Base-by-base conservation (phyloP, 2,888 invertebrate genomes). In the Cephalotes varians region DNA sequence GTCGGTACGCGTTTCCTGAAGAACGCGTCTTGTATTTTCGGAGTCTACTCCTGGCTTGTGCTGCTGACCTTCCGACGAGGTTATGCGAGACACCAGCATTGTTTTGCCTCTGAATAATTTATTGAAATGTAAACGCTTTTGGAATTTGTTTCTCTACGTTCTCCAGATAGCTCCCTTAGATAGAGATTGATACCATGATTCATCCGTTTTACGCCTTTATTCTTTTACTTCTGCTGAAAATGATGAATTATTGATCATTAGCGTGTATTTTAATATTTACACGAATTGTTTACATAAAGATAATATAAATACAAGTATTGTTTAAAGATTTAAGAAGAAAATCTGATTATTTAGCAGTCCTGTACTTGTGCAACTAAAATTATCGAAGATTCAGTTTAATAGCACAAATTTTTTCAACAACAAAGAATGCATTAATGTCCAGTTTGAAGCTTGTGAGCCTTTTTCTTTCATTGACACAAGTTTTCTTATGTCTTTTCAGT, bases 401-500 rank as follows among this genome's bases (percentile, higher is more conserved):
- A 44, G 40, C 0, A 44, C 10, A 40, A 1, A 6, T 1, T 73
- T 0, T 54, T 54, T 47, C 44, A 5, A 6, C 34, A 18, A 69
- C 2, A 69, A 10, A 31, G 15, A 60, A 21, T 21, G 1, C 7
- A 34, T 40, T 12, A 18, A 60, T 6, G 15, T 15, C 1, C 10
- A 25, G 3, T 65, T 44, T 21, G 18, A 34, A 9, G 1, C 12
- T 6, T n/a, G 6, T 51, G 1, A 56, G n/a, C n/a, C n/a, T 69
- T n/a, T 21, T 31, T 62, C 18, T 21, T 1, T 44, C 3, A 37
- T n/a, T 51, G 31, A 40, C 9, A 2, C 1, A 15, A n/a, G n/a
- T 37, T 67, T 86, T 82, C 54, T 58, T 5, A 58, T 85, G 54
- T 77, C n/a, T 87, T 96, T 96, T 83, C 95, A 98, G 98, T 95